These are phyloP conservation scores for Crocuta crocuta DNA, from an alignment of 2,113 vertebrate genomes.

Conservation along the genomic window DNA sequence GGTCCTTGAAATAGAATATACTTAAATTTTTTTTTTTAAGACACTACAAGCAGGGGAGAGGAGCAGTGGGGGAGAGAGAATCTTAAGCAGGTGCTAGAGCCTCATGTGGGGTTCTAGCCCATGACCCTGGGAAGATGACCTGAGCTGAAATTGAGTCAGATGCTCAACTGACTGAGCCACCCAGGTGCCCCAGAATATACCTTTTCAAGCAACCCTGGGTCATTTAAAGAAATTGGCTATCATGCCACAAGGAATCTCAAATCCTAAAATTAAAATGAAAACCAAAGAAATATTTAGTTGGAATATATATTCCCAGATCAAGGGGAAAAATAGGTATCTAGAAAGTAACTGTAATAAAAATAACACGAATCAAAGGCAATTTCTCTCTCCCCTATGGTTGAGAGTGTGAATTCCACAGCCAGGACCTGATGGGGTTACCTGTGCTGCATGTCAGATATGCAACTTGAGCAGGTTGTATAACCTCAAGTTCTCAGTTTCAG, in stretches of 20 bases:
- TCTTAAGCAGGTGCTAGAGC: too few relatives aligned
- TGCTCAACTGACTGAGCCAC: too few relatives aligned
- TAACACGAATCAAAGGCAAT: background rate
- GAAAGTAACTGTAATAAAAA: background rate
- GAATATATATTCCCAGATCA: background rate
- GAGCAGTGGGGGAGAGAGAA: too few relatives aligned
- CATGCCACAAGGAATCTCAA: background rate
- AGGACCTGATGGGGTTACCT: rapidly evolving
- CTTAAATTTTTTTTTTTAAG: too few relatives aligned
- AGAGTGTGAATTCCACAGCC: background rate
- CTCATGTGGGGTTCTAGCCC: too few relatives aligned
- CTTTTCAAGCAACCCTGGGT: background rate
- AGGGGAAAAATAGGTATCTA: background rate
- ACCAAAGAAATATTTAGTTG: background rate
- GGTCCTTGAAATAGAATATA: too few relatives aligned
- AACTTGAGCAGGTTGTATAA: background rate
- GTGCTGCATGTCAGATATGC: background rate
- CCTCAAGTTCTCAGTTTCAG: background rate
- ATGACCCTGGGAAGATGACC: too few relatives aligned
- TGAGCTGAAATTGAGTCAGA: too few relatives aligned
- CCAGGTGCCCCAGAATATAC: background rate
- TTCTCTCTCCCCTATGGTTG: background rate
- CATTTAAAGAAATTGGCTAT: background rate
- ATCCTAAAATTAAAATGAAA: background rate
- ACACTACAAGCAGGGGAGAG: too few relatives aligned